Conservation (phyloP, 2,888 invertebrate genomes). For the Papilio gigon region DNA sequence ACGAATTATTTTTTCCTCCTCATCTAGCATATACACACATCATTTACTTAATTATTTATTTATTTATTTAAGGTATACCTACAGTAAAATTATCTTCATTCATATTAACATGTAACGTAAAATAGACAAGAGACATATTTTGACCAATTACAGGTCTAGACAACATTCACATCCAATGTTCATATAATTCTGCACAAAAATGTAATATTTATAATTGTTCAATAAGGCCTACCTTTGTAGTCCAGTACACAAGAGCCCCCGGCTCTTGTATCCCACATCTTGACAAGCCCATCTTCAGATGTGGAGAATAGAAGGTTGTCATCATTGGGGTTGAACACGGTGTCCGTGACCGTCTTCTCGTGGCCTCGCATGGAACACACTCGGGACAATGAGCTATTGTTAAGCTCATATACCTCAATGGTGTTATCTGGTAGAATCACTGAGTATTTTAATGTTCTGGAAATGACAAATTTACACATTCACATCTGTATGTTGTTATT, state of each 20-base stretch:
- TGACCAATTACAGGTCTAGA: too few relatives aligned
- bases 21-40: slow-evolving; percentile 55
- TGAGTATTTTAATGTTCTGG: slow-evolving; percentile 67
- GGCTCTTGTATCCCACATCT: slow-evolving; percentile 84
- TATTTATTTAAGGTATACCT: too few relatives aligned
- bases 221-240: slow-evolving; percentile 59
- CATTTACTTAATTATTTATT: too few relatives aligned
- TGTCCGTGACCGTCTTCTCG: slow-evolving; percentile 75
- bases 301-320: slow-evolving; percentile 83
- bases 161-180: too few relatives aligned
- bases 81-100: too few relatives aligned
- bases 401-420: slow-evolving; percentile 71
- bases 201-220: too few relatives aligned
- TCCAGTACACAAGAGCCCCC: slow-evolving; percentile 69
- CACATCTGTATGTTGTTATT: neutral
- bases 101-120: too few relatives aligned
- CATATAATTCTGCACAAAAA: too few relatives aligned
- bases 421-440: slow-evolving; percentile 64
- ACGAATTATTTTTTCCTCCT: slow-evolving; percentile 71
- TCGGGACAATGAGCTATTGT: slow-evolving; percentile 56
- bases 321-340: slow-evolving; percentile 82
- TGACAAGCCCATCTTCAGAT: slow-evolving; percentile 81
- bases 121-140: too few relatives aligned
- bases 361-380: slow-evolving; percentile 75
- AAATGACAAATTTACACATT: slow-evolving; percentile 35